Evolutionary conservation across 2,888 invertebrate species (phyloP), one percentile per base, ranked within the genome.

Genomic region (Cephus pulcher): DNA sequence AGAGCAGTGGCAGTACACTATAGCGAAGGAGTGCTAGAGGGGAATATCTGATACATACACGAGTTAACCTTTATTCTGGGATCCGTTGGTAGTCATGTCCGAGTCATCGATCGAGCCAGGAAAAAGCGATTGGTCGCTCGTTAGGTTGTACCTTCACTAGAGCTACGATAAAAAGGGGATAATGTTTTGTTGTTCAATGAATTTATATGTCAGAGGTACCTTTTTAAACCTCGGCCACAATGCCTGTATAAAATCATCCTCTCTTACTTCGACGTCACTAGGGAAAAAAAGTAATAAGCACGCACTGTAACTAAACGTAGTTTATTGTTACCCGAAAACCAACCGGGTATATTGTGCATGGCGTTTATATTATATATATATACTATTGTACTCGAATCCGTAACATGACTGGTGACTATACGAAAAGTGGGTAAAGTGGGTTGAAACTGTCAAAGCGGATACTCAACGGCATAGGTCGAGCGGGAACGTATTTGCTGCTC

Each of bases 51-150:
- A 40, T 40, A 15, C 40, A 40, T 15, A 40, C 40, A 15, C 15
- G 40, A 40, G 40, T 40, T 40, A 40, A 40, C 40, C 40, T 56
- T 34, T 56, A 68, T 56, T 37, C 35, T 37, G 32, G 75, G 40
- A 37, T 56, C 35, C 23, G 37, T 15, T 37, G 34, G 75, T 34
- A 35, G 75, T 23, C 34, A n/a, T 74, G 34, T 33, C 73, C 40
- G 76, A 81, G 78, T 75, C 79, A 79, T 78, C 79, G 79, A 79
- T 79, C 81, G 78, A 40, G 40, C 40, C 89, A 76, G 84, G 88
- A 79, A 84, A 91, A 78, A 90, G 78, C 81, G 78, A 79, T 79
- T 81, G 77, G 78, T 74, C 79, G 78, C 79, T 76, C 76, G 80
- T 81, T 81, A 82, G 79, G 79, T 37, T 69, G 56, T 75, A 78